A percentile compares a stretch with the other conserved stretches of the same genome.
These are phyloP conservation scores for Achroia grisella DNA, from an alignment of 1,140 invertebrate species.

Conservation along the genomic window DNA sequence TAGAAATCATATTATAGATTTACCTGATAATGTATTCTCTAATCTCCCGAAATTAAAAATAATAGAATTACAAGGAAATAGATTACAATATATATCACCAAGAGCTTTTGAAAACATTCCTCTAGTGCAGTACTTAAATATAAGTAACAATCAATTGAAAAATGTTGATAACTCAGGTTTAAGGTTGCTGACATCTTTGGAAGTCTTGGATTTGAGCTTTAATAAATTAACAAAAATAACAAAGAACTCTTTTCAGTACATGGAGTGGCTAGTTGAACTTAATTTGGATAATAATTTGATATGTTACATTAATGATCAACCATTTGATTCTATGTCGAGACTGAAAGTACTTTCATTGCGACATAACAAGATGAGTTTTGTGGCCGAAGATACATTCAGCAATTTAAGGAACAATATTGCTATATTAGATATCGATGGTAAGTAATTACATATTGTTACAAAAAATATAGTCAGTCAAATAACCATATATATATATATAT, in stretches of 20 bases:
- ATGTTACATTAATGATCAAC: slow-evolving; percentile 79
- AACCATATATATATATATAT: no score
- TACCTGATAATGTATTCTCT: slow-evolving; percentile 83
- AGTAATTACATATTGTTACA: no score
- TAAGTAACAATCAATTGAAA: slow-evolving; percentile 84
- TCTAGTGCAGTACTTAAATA: slow-evolving; percentile 85
- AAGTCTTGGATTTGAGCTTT: slow-evolving; percentile 85
- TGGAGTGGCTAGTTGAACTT: slow-evolving; percentile 90
- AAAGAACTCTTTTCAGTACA: slow-evolving; percentile 76
- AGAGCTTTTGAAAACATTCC: slow-evolving; percentile 86
- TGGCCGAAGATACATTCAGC: slow-evolving; percentile 84
- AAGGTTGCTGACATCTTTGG: slow-evolving; percentile 81
- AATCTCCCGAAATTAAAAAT: slow-evolving; percentile 83
- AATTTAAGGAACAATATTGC: slow-evolving; percentile 86
- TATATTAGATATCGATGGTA: slow-evolving; percentile 89
- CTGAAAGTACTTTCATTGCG: slow-evolving; percentile 85
- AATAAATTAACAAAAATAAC: slow-evolving; percentile 84
- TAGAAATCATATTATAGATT: slow-evolving; percentile 81
- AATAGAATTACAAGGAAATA: slow-evolving; percentile 88
- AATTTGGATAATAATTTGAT: slow-evolving; percentile 86
- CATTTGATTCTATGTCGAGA: slow-evolving; percentile 87
- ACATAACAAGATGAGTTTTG: slow-evolving; percentile 84
- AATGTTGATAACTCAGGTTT: slow-evolving; percentile 83
- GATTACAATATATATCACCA: slow-evolving; percentile 80
- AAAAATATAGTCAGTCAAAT: no score